A percentile compares a stretch with the other conserved stretches of the same genome.
These are phyloP conservation scores for Mechanitis messenoides DNA, from an alignment of 2,888 invertebrate species.

Conservation along the genomic window DNA sequence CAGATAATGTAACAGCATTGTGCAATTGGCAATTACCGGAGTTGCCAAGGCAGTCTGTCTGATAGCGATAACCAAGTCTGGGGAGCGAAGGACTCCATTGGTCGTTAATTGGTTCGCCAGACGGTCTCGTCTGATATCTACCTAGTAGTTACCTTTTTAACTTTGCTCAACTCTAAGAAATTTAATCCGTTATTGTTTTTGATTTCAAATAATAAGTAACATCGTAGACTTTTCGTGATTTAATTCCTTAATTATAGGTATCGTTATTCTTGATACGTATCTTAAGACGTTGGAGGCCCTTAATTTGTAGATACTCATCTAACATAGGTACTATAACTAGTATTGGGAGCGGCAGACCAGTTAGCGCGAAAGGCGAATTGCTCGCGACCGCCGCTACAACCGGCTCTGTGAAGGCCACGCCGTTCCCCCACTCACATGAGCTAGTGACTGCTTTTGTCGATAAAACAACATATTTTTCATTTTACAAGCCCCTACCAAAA, in stretches of 20 bases:
- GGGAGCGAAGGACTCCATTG: conserved; percentile 58
- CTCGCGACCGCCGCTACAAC: conserved; percentile 65
- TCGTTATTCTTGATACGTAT: too few species aligned
- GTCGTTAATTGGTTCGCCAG: conserved; percentile 63
- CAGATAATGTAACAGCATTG: conserved; percentile 40
- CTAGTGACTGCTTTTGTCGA: conserved; percentile 62
- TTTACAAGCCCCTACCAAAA: not conserved
- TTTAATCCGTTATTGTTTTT: too few species aligned
- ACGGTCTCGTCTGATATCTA: conserved; percentile 45
- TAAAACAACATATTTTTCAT: conserved; percentile 33
- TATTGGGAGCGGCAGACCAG: conserved; percentile 64
- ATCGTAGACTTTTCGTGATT: too few species aligned
- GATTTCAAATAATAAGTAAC: too few species aligned
- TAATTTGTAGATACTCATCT: not conserved
- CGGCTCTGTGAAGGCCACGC: conserved; percentile 73
- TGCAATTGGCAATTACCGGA: conserved; percentile 54
- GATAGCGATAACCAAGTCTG: conserved; percentile 54
- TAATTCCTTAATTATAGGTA: too few species aligned
- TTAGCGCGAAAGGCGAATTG: conserved; percentile 72
- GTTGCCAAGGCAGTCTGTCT: conserved; percentile 50
- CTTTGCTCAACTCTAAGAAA: conserved; percentile 16
- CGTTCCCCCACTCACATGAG: conserved; percentile 53
- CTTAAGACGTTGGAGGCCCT: too few species aligned
- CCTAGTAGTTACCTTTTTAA: conserved; percentile 25
- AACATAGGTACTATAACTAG: conserved; percentile 24